Evolutionary conservation across 1,140 invertebrate species (phyloP).

Genomic region (Periplaneta americana): DNA sequence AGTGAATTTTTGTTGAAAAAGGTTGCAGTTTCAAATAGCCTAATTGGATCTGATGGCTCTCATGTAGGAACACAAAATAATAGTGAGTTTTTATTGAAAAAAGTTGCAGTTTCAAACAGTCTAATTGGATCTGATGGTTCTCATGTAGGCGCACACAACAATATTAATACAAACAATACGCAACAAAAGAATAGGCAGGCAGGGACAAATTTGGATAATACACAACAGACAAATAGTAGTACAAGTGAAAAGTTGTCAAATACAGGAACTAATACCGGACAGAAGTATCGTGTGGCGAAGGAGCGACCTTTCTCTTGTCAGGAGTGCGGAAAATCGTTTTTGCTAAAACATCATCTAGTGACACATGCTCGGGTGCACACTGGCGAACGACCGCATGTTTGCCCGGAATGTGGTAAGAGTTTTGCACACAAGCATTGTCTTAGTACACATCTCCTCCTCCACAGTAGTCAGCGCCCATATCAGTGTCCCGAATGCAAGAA

Average conservation of each 20-base stretch:
- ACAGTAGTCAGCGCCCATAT: constrained; percentile 75
- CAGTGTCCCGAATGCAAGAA: constrained; percentile 81
- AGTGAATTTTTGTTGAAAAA: constrained; percentile 43
- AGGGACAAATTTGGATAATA: background rate
- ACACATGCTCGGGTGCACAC: constrained; percentile 74
- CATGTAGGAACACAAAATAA: background rate
- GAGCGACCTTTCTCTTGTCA: constrained; percentile 73
- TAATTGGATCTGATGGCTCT: background rate
- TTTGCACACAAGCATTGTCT: constrained; percentile 81
- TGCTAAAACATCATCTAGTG: constrained; percentile 74
- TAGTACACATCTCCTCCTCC: constrained; percentile 71
- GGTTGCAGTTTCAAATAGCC: background rate
- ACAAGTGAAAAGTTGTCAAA: background rate
- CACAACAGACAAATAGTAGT: background rate
- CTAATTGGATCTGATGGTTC: background rate
- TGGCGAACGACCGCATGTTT: constrained; percentile 75
- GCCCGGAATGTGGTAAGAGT: constrained; percentile 77
- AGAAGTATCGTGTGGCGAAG: constrained; percentile 39
- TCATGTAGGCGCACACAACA: background rate
- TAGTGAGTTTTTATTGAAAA: constrained; percentile 15
- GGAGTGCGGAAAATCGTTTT: constrained; percentile 77
- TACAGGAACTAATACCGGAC: background rate
- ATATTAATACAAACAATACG: background rate
- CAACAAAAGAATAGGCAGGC: constrained; percentile 1
- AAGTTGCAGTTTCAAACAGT: background rate